Conservation (phyloP, 2,888 invertebrate species). For the Dichetophora obliterata region DNA sequence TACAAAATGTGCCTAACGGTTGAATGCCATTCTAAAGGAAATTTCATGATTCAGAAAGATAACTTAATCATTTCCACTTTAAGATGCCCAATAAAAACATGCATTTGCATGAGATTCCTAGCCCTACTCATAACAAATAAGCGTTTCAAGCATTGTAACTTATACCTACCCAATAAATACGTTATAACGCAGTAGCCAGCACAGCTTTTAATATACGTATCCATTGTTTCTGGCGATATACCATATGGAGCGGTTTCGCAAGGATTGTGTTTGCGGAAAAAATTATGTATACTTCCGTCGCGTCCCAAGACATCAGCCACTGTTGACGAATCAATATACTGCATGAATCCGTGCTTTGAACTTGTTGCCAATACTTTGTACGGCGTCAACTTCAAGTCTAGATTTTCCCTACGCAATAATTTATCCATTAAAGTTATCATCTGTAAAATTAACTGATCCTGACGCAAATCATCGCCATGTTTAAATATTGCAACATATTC, state of each 20-base stretch:
- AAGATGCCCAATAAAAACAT: too few relatives aligned
- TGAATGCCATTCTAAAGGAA: too few relatives aligned
- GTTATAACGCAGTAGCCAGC: constrained; percentile 99
- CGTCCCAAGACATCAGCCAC: constrained; percentile 91
- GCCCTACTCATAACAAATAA: too few relatives aligned
- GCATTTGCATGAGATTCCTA: too few relatives aligned
- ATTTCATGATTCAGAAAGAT: too few relatives aligned
- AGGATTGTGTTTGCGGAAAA: constrained; percentile 91
- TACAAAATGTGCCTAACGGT: too few relatives aligned
- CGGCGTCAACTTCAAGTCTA: constrained; percentile 96
- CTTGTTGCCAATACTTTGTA: constrained; percentile 96
- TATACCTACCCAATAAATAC: constrained; percentile 80
- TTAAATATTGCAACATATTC: constrained; percentile 96
- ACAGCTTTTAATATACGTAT: constrained; percentile 95
- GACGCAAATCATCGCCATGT: constrained; percentile 96
- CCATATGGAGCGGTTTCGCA: constrained; percentile 90
- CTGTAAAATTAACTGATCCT: constrained; percentile 97
- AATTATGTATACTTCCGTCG: constrained; percentile 93
- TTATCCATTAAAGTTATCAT: constrained; percentile 99
- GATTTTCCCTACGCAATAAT: constrained; percentile 90
- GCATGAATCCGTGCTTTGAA: constrained; percentile 95
- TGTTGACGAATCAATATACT: constrained; percentile 93
- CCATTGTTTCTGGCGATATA: constrained; percentile 94
- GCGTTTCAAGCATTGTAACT: too few relatives aligned
- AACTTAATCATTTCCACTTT: too few relatives aligned